These are phyloP conservation scores for Heliopora coerulea DNA, from an alignment of 92 coral and sea anemone species.

Conservation along the genomic window DNA sequence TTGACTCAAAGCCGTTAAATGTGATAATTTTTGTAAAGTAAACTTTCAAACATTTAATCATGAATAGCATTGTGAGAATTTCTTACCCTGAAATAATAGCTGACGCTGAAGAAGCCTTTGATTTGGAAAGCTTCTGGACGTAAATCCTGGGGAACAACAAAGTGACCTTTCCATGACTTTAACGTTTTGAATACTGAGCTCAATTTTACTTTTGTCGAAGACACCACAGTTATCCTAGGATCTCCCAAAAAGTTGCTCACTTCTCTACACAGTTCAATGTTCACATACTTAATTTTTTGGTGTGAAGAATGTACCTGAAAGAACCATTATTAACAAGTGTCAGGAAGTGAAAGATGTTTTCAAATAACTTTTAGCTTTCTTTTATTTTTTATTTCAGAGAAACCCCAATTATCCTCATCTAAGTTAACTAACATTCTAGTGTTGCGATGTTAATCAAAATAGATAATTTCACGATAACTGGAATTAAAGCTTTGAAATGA, in stretches of 20 bases:
- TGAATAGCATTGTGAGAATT: too few species aligned
- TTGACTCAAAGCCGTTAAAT: too few species aligned
- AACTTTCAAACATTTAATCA: too few species aligned
- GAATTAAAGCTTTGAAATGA: too few species aligned
- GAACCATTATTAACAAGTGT: background rate
- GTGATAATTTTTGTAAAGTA: too few species aligned
- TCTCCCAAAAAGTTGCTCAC: conserved; percentile 41
- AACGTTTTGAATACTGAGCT: conserved; percentile 32
- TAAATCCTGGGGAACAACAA: conserved; percentile 31
- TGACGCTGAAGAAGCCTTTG: conserved; percentile 38
- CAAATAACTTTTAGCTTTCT: too few species aligned
- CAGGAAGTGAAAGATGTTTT: too few species aligned
- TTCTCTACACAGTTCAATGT: conserved; percentile 33
- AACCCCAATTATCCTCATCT: too few species aligned
- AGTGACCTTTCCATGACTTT: conserved; percentile 41
- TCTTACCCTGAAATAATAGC: conserved; percentile 32
- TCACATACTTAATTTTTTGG: conserved; percentile 34
- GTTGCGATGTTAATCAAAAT: too few species aligned
- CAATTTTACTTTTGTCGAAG: conserved; percentile 36
- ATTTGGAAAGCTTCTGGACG: conserved; percentile 42
- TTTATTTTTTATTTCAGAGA: too few species aligned
- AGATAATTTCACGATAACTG: too few species aligned
- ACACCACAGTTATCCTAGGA: conserved; percentile 14
- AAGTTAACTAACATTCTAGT: background rate
- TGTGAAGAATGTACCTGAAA: conserved; percentile 36